phyloP scores from a whole-genome alignment of 2,888 invertebrate species.

The Hemistola chrysoprasaria region DNA sequence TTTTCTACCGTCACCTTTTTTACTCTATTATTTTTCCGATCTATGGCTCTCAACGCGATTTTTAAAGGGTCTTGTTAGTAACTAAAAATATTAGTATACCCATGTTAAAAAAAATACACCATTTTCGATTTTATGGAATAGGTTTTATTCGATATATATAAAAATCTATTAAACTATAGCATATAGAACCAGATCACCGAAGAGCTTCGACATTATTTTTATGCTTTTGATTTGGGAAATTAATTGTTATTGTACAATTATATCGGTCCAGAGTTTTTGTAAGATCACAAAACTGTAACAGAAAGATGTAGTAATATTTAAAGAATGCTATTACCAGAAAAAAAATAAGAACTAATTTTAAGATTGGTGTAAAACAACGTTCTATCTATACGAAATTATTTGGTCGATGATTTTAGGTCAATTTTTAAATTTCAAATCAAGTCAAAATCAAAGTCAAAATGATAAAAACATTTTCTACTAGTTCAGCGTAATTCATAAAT shows the following conservation, averaged over 20 bases:
- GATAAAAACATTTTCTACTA: no score
- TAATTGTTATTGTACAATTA: no score
- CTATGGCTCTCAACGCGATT: slow-evolving; percentile 37
- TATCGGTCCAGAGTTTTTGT: no score
- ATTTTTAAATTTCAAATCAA: no score
- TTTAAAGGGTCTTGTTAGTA: slow-evolving; percentile 58
- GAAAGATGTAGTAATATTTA: no score
- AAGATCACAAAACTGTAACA: background rate
- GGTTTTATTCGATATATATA: slow-evolving; percentile 79
- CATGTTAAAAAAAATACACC: slow-evolving; percentile 83
- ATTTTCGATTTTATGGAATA: slow-evolving; percentile 78
- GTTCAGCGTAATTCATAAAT: no score
- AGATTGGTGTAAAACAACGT: no score
- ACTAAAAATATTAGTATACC: slow-evolving; percentile 72
- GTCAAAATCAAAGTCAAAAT: no score
- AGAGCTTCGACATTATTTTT: slow-evolving; percentile 41
- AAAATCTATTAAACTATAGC: slow-evolving; percentile 65
- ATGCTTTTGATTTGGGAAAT: background rate
- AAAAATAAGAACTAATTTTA: no score
- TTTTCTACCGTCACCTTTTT: slow-evolving; percentile 14
- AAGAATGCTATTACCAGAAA: no score
- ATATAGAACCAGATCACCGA: slow-evolving; percentile 77
- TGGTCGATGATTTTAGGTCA: no score
- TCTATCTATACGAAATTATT: no score
- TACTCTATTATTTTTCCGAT: slow-evolving; percentile 60